phyloP scores from a whole-genome alignment of 2,113 vertebrate genomes.

The Psittacus erithacus region DNA sequence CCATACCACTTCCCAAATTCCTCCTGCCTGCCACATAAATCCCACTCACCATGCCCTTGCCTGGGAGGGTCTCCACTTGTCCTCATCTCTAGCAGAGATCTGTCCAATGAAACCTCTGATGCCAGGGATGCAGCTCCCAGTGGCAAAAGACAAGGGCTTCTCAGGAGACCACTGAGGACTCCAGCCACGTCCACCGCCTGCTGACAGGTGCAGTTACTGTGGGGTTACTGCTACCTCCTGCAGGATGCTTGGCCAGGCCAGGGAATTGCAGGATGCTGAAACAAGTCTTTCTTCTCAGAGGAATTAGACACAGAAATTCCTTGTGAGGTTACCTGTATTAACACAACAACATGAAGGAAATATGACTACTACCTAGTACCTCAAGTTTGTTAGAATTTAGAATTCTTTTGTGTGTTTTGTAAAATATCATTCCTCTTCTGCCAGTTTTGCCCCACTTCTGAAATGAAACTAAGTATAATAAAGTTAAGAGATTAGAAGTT shows the following conservation, averaged over 20 bases:
- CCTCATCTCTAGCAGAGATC: background rate
- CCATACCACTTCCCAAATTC: background rate
- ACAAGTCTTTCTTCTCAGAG: background rate
- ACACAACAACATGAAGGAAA: background rate
- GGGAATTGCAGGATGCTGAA: background rate
- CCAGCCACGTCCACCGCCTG: background rate
- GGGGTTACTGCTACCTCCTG: background rate
- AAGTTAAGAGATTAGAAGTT: background rate
- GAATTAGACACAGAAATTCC: background rate
- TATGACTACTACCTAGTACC: background rate
- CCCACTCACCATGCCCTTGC: fast-evolving
- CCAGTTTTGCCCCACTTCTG: background rate
- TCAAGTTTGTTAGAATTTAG: background rate
- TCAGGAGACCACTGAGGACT: background rate
- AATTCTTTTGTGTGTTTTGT: background rate
- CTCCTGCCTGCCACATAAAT: background rate
- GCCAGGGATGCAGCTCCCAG: background rate
- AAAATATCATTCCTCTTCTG: background rate
- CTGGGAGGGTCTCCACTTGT: background rate
- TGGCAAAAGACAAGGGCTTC: background rate
- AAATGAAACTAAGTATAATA: background rate
- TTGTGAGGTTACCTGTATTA: background rate
- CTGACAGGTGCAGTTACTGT: background rate
- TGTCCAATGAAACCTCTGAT: background rate
- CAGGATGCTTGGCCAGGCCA: background rate